Evolutionary conservation across 2,888 invertebrate genomes (phyloP).

Genomic region (Gymnocheta viridis): DNA sequence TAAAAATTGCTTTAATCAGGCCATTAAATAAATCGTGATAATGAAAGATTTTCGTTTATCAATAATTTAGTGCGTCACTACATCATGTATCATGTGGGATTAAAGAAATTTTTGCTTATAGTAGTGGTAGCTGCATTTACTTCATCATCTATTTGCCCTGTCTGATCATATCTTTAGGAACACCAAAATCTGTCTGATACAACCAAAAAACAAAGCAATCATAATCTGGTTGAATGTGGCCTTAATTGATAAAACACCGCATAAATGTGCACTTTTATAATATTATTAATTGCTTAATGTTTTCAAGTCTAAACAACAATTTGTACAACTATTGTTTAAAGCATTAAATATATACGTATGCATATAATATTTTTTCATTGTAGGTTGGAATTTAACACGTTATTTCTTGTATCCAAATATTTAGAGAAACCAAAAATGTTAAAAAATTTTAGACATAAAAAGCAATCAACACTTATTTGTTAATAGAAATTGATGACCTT

Average conservation of each 20-base stretch:
- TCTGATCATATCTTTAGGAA: background rate
- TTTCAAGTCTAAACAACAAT: constrained; percentile 40
- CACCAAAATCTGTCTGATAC: background rate
- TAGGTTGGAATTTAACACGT: background rate
- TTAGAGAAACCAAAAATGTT: background rate
- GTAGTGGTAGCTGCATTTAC: too few relatives aligned
- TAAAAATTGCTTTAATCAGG: too few relatives aligned
- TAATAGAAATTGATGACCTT: constrained; percentile 64
- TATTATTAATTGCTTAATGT: constrained; percentile 31
- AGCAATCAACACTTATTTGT: constrained; percentile 65
- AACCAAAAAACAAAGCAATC: background rate
- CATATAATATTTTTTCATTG: background rate
- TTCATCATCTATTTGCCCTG: background rate
- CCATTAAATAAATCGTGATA: too few relatives aligned
- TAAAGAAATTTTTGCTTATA: too few relatives aligned
- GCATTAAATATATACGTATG: background rate
- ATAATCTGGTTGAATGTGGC: constrained; percentile 14
- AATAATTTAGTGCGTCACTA: too few relatives aligned
- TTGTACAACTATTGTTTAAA: constrained; percentile 42
- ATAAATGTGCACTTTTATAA: background rate
- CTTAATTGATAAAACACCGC: background rate
- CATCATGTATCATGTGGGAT: too few relatives aligned
- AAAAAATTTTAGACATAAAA: background rate
- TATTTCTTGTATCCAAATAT: constrained; percentile 6
- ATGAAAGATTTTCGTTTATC: too few relatives aligned